Base-by-base conservation (phyloP, 2,888 invertebrate genomes). In the Resseliella maxima region DNA sequence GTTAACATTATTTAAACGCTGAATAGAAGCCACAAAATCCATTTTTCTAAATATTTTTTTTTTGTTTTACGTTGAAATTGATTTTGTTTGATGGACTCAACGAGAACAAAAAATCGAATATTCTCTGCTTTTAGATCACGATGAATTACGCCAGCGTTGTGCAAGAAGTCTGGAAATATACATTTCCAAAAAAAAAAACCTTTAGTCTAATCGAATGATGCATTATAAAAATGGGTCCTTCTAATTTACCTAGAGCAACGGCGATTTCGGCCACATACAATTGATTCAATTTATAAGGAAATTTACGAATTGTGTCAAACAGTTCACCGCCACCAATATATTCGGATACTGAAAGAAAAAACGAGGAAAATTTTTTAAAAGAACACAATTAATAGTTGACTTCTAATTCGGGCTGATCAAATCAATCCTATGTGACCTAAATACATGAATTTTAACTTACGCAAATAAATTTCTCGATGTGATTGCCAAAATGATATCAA, bases 61-160 rank as follows among this genome's bases (percentile, higher is more conserved):
- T n/a, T n/a, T n/a, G n/a, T n/a, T n/a, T n/a, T n/a, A n/a, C n/a
- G n/a, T n/a, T n/a, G n/a, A n/a, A n/a, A n/a, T n/a, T n/a, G n/a
- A n/a, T n/a, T n/a, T n/a, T n/a, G n/a, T n/a, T n/a, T n/a, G n/a
- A n/a, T n/a, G n/a, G n/a, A n/a, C n/a, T n/a, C n/a, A n/a, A n/a
- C n/a, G n/a, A n/a, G n/a, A n/a, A n/a, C n/a, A n/a, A n/a, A n/a
- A n/a, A n/a, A n/a, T n/a, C n/a, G n/a, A n/a, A n/a, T n/a, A n/a
- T n/a, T n/a, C n/a, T 98, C 97, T 88, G 98, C 95, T 92, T 98
- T 98, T 88, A 98, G 92, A 92, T 98, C 98, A 87, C 98, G 93
- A 90, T 96, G 97, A 88, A 98, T 95, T 85, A 98, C 94, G 87
- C 97, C 97, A 88, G 96, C 96, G n/a, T n/a, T n/a, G n/a, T n/a